These are phyloP conservation scores for Apoderus coryli DNA, from an alignment of 2,888 invertebrate genomes.

Conservation along the genomic window DNA sequence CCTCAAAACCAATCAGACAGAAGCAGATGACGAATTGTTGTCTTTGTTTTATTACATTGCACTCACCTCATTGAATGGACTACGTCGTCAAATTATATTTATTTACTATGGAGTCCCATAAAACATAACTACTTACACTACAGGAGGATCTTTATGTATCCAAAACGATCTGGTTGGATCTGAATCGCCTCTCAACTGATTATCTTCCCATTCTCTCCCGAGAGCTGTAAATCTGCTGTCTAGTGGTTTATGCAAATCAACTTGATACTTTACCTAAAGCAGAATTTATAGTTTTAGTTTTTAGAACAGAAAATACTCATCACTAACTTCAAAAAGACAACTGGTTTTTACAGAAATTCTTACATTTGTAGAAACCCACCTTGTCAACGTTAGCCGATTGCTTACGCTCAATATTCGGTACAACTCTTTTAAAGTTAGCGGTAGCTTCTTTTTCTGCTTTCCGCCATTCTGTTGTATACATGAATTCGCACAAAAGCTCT, in stretches of 20 bases:
- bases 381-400: too few species aligned
- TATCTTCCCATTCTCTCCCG: conserved; percentile 28
- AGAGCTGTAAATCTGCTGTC: conserved; percentile 19
- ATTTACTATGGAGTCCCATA: too few species aligned
- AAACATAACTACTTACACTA: conserved; percentile 22
- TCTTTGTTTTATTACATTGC: too few species aligned
- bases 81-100: too few species aligned
- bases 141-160: conserved; percentile 24
- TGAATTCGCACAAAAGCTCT: conserved; percentile 24
- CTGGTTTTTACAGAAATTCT: background rate
- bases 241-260: conserved; percentile 20
- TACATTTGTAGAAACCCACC: too few species aligned
- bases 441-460: conserved; percentile 26
- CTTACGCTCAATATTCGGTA: conserved; percentile 15
- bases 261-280: conserved; percentile 17
- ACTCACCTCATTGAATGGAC: too few species aligned
- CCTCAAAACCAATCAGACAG: too few species aligned
- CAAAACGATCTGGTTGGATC: conserved; percentile 28
- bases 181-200: conserved; percentile 25
- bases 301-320: too few species aligned
- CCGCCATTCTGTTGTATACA: conserved; percentile 29
- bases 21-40: too few species aligned
- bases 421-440: conserved; percentile 15
- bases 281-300: too few species aligned
- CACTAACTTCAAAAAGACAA: too few species aligned